Conservation (phyloP, 2,797 vertebrate genomes). For the Sylvilagus floridanus region DNA sequence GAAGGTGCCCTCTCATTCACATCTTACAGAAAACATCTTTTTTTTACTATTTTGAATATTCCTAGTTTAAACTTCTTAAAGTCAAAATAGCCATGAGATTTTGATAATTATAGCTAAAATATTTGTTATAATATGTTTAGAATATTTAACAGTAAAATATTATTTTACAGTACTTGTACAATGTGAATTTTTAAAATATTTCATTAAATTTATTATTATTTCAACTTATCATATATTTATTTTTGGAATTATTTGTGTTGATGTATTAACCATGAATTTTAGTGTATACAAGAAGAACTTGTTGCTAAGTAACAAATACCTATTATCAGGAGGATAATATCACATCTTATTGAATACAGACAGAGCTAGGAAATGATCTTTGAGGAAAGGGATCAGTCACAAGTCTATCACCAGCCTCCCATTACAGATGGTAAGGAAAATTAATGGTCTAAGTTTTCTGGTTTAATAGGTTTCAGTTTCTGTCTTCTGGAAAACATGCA, state of each 20-base stretch:
- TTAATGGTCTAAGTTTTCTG: slow-evolving; percentile 78
- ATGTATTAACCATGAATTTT: slow-evolving; percentile 65
- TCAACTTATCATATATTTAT: slow-evolving; percentile 38
- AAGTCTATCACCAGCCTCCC: slow-evolving; percentile 75
- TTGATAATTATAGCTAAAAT: background rate
- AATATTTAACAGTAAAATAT: background rate
- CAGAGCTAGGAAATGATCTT: slow-evolving; percentile 78
- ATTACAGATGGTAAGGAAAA: slow-evolving; percentile 68
- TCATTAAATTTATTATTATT: slow-evolving; percentile 43
- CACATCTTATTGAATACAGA: slow-evolving; percentile 67
- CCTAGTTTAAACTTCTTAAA: slow-evolving; percentile 13
- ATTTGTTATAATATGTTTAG: slow-evolving; percentile 6
- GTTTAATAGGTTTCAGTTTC: slow-evolving; percentile 65
- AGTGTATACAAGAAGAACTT: slow-evolving; percentile 60
- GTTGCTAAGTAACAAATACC: slow-evolving; percentile 84
- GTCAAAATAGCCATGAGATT: background rate
- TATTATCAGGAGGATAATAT: slow-evolving; percentile 72
- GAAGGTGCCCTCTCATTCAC: background rate
- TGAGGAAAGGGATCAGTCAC: slow-evolving; percentile 69
- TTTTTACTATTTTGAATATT: background rate
- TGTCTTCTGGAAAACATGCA: slow-evolving; percentile 74
- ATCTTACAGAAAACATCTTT: background rate
- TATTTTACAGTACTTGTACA: background rate
- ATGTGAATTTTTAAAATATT: slow-evolving; percentile 51
- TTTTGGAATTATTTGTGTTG: background rate